A percentile compares a stretch with the other conserved stretches of the same genome.
Evolutionary conservation across 1,140 invertebrate species (phyloP).

Genomic region (Meloidogyne floridensis): DNA sequence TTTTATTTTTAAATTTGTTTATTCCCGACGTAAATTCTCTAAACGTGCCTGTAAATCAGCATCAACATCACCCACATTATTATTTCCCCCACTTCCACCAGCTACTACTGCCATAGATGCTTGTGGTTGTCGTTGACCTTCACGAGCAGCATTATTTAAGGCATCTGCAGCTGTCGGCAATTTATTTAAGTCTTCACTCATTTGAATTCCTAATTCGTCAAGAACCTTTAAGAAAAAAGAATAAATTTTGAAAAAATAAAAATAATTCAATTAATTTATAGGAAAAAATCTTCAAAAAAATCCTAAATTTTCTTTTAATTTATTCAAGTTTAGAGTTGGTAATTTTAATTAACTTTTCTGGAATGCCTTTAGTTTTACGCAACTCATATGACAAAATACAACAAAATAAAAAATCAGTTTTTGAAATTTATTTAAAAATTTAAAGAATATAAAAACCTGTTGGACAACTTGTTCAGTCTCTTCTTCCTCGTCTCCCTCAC

Average conservation of each 20-base stretch:
- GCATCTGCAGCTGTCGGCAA: slow-evolving; percentile 77
- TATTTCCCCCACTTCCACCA: not conserved
- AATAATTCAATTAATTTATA: too few species aligned
- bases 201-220: slow-evolving; percentile 92
- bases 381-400: too few species aligned
- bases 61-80: slow-evolving; percentile 46
- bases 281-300: too few species aligned
- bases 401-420: too few species aligned
- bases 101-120: slow-evolving; percentile 26
- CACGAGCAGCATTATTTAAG: slow-evolving; percentile 60
- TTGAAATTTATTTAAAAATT: not conserved
- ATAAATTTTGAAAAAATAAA: too few species aligned
- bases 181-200: slow-evolving; percentile 83
- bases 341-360: too few species aligned
- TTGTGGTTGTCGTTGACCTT: slow-evolving; percentile 34
- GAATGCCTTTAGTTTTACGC: too few species aligned
- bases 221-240: slow-evolving; percentile 79
- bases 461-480: slow-evolving; percentile 73
- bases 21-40: slow-evolving; percentile 46
- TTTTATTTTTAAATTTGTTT: not conserved
- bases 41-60: slow-evolving; percentile 51
- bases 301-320: too few species aligned
- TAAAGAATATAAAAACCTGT: slow-evolving; percentile 41
- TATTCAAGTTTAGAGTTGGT: too few species aligned
- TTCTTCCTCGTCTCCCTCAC: slow-evolving; percentile 95